Percentiles rank a stretch among this genome's conserved stretches.
These are phyloP conservation scores for Hylaeus volcanicus DNA, from an alignment of 1,140 invertebrate genomes.

Conservation along the genomic window DNA sequence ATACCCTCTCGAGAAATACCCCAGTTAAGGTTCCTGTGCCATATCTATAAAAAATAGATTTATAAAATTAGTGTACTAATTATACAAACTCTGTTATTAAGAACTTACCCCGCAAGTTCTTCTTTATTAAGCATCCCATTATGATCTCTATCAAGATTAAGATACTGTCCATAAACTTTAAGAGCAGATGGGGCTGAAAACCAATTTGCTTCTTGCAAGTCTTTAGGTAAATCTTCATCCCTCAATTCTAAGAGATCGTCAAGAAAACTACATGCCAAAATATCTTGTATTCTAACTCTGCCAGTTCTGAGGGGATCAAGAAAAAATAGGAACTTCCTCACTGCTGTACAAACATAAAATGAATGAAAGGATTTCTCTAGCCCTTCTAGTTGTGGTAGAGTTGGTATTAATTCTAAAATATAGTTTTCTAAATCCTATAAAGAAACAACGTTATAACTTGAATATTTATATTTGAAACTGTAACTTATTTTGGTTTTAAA, in stretches of 20 bases:
- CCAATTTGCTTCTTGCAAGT: conserved; percentile 94
- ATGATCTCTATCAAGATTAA: conserved; percentile 96
- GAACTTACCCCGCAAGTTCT: conserved; percentile 88
- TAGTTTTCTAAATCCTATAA: conserved; percentile 96
- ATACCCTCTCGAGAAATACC: conserved; percentile 95
- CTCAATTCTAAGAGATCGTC: conserved; percentile 93
- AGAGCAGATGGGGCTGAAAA: conserved; percentile 95
- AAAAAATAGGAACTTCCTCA: conserved; percentile 97
- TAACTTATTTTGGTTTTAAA: conserved; percentile 41
- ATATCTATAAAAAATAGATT: conserved; percentile 82
- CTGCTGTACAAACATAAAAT: conserved; percentile 98
- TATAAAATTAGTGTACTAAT: conserved; percentile 9
- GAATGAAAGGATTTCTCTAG: conserved; percentile 96
- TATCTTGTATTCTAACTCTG: conserved; percentile 93
- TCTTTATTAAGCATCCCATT: conserved; percentile 97
- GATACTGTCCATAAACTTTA: conserved; percentile 94
- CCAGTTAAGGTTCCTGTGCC: conserved; percentile 95
- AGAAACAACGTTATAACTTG: conserved; percentile 51
- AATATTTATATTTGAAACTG: conserved; percentile 3
- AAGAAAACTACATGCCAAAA: conserved; percentile 94
- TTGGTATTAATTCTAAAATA: conserved; percentile 95
- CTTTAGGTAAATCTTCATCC: conserved; percentile 91
- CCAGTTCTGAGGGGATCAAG: conserved; percentile 94
- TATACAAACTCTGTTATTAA: conserved; percentile 3
- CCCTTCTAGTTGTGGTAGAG: conserved; percentile 92